Evolutionary conservation across 2,888 invertebrate genomes (phyloP).

Genomic region (Microctonus hyperodae): DNA sequence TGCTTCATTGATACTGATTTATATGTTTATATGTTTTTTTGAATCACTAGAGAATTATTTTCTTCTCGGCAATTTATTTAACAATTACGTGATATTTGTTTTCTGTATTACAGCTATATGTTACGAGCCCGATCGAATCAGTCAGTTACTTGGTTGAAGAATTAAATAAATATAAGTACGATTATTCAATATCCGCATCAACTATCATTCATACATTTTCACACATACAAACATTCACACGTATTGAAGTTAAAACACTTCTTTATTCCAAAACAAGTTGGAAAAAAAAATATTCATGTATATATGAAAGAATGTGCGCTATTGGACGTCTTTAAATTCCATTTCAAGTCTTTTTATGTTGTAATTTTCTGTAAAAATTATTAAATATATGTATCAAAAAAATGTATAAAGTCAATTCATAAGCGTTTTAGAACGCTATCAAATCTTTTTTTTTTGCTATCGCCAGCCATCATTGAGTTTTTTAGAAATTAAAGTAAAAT

Average conservation of each 20-base stretch:
- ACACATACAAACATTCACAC: neutral
- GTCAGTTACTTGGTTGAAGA: neutral
- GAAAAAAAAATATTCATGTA: neutral
- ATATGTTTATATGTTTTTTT: neutral
- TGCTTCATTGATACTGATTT: conserved; percentile 2
- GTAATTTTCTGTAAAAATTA: neutral
- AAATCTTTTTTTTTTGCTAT: neutral
- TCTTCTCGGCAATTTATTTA: neutral
- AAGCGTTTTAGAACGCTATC: neutral
- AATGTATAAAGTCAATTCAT: neutral
- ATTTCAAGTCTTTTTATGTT: neutral
- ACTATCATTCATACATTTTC: neutral
- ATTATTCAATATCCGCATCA: neutral
- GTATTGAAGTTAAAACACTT: neutral
- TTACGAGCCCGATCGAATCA: neutral
- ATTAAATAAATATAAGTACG: conserved; percentile 4
- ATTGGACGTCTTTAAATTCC: neutral
- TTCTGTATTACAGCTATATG: neutral
- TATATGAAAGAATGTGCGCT: neutral
- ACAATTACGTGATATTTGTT: neutral
- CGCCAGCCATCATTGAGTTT: neutral
- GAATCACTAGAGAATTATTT: neutral
- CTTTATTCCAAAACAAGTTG: neutral
- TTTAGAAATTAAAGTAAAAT: neutral
- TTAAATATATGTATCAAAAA: neutral